These are phyloP conservation scores for Propithecus perrieri DNA, from an alignment of 2,797 vertebrate genomes.

Conservation along the genomic window DNA sequence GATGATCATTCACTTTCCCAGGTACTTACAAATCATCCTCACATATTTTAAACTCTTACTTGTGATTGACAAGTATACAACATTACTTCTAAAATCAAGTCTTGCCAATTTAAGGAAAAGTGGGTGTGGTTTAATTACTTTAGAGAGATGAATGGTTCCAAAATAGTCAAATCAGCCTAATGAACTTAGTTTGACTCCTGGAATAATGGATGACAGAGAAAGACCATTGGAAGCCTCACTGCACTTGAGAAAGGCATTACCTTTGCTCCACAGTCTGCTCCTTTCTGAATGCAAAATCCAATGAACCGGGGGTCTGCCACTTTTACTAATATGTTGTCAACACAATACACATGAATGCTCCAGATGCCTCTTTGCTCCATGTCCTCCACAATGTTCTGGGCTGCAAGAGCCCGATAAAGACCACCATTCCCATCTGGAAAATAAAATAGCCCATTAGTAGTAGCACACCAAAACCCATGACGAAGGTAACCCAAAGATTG, in stretches of 20 bases:
- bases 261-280: conserved; percentile 97
- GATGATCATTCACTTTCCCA: not conserved
- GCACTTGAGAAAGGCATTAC: conserved; percentile 79
- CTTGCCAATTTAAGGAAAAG: not conserved
- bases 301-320: conserved; percentile 97
- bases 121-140: not conserved
- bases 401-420: conserved; percentile 94
- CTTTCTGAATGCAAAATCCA: conserved; percentile 95
- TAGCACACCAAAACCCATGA: not conserved
- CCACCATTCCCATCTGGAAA: conserved; percentile 96
- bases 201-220: not conserved
- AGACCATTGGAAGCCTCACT: not conserved
- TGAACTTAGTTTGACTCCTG: not conserved
- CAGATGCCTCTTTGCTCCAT: conserved; percentile 92
- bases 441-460: not conserved
- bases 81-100: not conserved
- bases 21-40: not conserved
- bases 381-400: conserved; percentile 90
- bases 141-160: not conserved
- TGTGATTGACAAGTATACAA: not conserved
- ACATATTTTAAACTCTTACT: not conserved
- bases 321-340: conserved; percentile 98
- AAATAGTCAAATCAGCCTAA: not conserved
- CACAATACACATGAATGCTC: conserved; percentile 95
- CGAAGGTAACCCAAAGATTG: not conserved